Base-by-base conservation (phyloP, 2,113 vertebrate genomes). In the Oostethus manadensis region DNA sequence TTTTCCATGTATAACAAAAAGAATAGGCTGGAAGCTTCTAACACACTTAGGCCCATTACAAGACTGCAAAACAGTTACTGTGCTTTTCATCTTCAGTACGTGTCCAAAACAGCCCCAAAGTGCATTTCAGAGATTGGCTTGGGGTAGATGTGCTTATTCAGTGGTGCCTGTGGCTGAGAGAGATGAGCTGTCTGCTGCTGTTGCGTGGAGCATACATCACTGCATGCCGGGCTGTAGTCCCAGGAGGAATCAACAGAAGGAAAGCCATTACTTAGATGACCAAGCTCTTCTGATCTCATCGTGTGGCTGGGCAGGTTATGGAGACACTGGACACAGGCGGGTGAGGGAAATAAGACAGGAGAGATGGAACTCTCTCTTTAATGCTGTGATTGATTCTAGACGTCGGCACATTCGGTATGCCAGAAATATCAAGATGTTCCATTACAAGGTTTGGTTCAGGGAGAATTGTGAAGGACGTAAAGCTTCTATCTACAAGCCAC, bases 141-240 rank as follows among this genome's bases (percentile, higher is more conserved):
- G 38, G 49, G 68, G 59, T 67, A 62, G 56, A 79, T 71, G 75
- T 77, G 75, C 80, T 79, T 81, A 74, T 78, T 80, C 78, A 82
- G 79, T 76, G 73, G 46, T 80, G 82, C 73, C 71, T 50, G 62
- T 76, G 77, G 74, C 76, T 64, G 59, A 72, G 71, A 85, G 76
- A 79, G 77, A 84, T 87, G 79, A 86, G 72, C 77, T 87, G 86
- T 84, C 81, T 55, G 22, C 55, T 64, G 63, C 56, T 23, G 73
- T 86, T 84, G 80, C 68, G 45, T 60, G 68, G 71, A 78, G 78
- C 80, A 86, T 87, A 82, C 79, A 87, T 88, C 82, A 87, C 70
- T 8, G 43, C 58, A 66, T 3, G 16, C 67, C 59, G 61, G 61
- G 48, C 45, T 10, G 20, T 55, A 56, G 63, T 71, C 71, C 74